phyloP scores from a whole-genome alignment of 1,140 invertebrate genomes.

The Calosoma granatense region DNA sequence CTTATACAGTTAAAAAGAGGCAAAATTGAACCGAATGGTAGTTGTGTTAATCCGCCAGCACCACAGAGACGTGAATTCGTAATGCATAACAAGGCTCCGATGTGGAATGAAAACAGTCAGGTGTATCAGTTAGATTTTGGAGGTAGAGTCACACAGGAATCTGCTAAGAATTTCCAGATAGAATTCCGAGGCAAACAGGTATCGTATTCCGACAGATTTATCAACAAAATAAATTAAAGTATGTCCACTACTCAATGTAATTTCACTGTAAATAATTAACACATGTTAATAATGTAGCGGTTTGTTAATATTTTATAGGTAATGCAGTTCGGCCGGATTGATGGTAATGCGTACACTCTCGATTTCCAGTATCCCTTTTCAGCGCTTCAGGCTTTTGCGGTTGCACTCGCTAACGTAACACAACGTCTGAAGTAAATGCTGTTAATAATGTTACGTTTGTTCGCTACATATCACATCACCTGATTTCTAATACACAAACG shows the following conservation, averaged over 20 bases:
- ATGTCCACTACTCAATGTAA: background rate
- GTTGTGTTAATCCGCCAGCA: constrained; percentile 36
- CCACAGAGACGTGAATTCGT: constrained; percentile 67
- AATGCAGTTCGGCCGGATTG: constrained; percentile 98
- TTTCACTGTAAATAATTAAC: no score
- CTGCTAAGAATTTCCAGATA: constrained; percentile 99
- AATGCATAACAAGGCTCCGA: constrained; percentile 98
- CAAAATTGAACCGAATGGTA: constrained; percentile 46
- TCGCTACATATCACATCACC: background rate
- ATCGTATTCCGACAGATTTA: constrained; percentile 17
- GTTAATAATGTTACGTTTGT: constrained; percentile 16
- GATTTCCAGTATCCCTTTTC: constrained; percentile 99
- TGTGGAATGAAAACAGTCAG: constrained; percentile 99
- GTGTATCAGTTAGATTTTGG: constrained; percentile 99
- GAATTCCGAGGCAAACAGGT: constrained; percentile 96
- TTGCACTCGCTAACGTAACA: constrained; percentile 96
- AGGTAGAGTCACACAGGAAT: constrained; percentile 97
- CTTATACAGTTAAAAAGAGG: constrained; percentile 54
- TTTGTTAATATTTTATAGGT: constrained; percentile 63
- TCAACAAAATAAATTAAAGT: no score
- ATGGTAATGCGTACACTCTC: constrained; percentile 95
- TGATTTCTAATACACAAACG: no score
- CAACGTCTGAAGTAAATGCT: constrained; percentile 85
- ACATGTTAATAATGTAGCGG: background rate
- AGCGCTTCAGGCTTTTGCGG: constrained; percentile 94